Base-by-base conservation (phyloP, 2,888 invertebrate species). In the Gastracanthus pulcherrimus region DNA sequence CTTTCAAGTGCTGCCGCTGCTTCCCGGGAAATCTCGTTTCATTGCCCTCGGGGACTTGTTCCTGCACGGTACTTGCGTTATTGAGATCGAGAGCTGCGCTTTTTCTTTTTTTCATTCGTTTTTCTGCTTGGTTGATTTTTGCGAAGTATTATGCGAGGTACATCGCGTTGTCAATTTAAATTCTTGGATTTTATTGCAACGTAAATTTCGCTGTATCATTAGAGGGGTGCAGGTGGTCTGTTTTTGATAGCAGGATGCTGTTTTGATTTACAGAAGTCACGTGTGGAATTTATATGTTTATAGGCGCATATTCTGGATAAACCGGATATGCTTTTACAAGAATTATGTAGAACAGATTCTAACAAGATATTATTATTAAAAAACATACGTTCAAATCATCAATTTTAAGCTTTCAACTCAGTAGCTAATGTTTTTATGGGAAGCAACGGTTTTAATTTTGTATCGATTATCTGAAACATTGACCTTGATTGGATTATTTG, bases 21-120 rank as follows among this genome's bases (percentile, higher is more conserved):
- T 51, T 76, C 55, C 51, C 38, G 55, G 66, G 36, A 76, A 51
- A 77, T 41, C 34, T 19, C 64, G 23, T 55, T 31, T 26, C 48
- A 7, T 9, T 23, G 23, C 29, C 29, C 13, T 11, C 2, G 29
- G 26, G 13, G 9, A n/a, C n/a, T n/a, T n/a, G n/a, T n/a, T n/a
- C n/a, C n/a, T n/a, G n/a, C n/a, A n/a, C n/a, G n/a, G n/a, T n/a
- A n/a, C n/a, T n/a, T n/a, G n/a, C n/a, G n/a, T n/a, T n/a, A n/a
- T 3, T 48, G 19, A 13, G 7, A 2, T 9, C 9, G 41, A 41
- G 9, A 41, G 9, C 3, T 9, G 13, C 5, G 7, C 5, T 19
- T 51, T 3, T 19, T n/a, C 23, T 51, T 62, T 11, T n/a, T 16
- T 16, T 16, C 9, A 16, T 45, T 13, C n/a, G 3, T 45, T 41